phyloP scores from a whole-genome alignment of 2,797 vertebrate species.

The Phoeniculus purpureus region DNA sequence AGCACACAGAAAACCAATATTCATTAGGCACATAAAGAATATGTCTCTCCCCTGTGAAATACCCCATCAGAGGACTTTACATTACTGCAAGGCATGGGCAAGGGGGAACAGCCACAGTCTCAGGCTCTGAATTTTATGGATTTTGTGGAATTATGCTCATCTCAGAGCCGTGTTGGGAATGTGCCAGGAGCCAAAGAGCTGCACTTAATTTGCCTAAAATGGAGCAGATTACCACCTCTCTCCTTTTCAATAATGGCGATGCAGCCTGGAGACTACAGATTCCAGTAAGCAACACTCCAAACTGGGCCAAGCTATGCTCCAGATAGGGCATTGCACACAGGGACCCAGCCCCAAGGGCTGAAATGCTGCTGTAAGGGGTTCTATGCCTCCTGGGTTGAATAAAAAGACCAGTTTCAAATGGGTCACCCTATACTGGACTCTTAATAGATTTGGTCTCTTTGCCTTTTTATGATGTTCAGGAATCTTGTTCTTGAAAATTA shows the following conservation, averaged over 20 bases:
- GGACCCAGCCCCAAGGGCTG: background rate
- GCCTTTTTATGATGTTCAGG: background rate
- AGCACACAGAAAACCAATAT: background rate
- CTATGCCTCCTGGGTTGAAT: background rate
- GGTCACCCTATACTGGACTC: background rate
- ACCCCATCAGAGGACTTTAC: background rate
- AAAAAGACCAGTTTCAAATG: background rate
- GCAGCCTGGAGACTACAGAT: slow-evolving; percentile 57
- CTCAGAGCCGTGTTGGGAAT: background rate
- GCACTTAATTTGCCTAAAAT: slow-evolving; percentile 63
- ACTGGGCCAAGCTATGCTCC: background rate
- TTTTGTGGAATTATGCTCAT: slow-evolving; percentile 56
- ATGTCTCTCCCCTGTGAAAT: background rate
- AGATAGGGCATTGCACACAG: background rate
- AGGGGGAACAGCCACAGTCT: background rate
- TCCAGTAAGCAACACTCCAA: slow-evolving; percentile 28
- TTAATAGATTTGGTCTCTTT: background rate
- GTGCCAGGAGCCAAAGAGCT: slow-evolving; percentile 53
- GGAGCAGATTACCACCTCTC: slow-evolving; percentile 53
- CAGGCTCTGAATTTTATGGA: background rate
- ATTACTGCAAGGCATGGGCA: background rate
- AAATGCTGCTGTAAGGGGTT: background rate
- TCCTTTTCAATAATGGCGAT: slow-evolving; percentile 42
- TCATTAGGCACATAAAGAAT: slow-evolving; percentile 4
- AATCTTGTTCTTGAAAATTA: slow-evolving; percentile 1